Base-by-base conservation (phyloP, 2,113 vertebrate species). In the Mustelus asterias region DNA sequence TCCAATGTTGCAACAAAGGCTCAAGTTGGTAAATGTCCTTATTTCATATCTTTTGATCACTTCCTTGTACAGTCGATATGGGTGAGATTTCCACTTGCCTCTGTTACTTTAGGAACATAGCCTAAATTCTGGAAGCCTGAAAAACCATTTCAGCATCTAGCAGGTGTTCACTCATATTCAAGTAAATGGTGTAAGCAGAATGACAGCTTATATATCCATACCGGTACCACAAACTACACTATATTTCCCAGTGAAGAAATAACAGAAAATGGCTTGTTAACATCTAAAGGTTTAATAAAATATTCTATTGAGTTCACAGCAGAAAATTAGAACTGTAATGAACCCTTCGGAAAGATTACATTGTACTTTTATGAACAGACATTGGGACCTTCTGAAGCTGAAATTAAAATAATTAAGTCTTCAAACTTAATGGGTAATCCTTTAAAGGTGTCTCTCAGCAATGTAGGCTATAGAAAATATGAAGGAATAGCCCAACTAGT, bases 361-460 rank as follows among this genome's bases (percentile, higher is more conserved):
- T 92, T 90, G 29, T 90, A 90, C 11, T 6, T 90, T 63, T 92
- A 29, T 63, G 89, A 92, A n/a, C 11, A 63, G 89, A 33, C 89
- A 63, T n/a, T 63, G 16, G 60, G 89, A 63, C 89, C 16, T 63
- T 92, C 29, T 92, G 13, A 63, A 92, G 58, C 89, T 65, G 58
- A 92, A 92, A 92, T 92, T 92, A 63, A 92, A 92, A 92, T 63
- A 92, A 92, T 92, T 92, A 92, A 92, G 58, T 65, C 89, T 92
- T 92, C 89, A 22, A 92, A 60, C 58, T 92, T 92, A 92, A n/a
- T 92, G 60, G 33, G 7, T 58, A n/a, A 65, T 37, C 16, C 58
- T 89, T 89, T 60, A 58, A 54, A 26, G 26, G 11, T 48, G 60
- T 92, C 88, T 60, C 54, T 92, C 58, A n/a, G 58, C 63, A 65